Evolutionary conservation across 2,888 invertebrate genomes (phyloP).

Genomic region (Apeira syringaria): DNA sequence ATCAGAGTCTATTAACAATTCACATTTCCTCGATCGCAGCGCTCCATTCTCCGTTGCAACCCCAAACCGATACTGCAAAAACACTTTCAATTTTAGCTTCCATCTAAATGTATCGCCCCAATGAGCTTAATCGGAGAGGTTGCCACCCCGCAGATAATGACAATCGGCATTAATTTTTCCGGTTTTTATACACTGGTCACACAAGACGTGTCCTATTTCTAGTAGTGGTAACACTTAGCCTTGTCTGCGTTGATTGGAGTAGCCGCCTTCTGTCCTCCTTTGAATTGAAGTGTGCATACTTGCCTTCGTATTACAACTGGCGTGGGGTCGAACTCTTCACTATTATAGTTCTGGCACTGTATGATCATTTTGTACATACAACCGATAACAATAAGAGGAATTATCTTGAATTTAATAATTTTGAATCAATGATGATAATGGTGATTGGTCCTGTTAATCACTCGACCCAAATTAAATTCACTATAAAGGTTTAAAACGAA

Average conservation of each 20-base stretch:
- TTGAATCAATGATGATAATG: too few relatives aligned
- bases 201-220: conserved; percentile 7
- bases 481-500: too few relatives aligned
- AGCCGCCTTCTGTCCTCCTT: neutral
- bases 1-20: neutral
- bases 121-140: neutral
- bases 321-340: too few relatives aligned
- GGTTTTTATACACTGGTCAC: conserved; percentile 3
- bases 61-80: neutral
- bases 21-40: conserved; percentile 6
- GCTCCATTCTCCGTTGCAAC: neutral
- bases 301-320: too few relatives aligned
- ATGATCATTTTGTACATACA: too few relatives aligned
- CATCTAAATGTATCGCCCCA: neutral
- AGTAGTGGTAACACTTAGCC: conserved; percentile 6
- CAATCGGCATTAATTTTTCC: conserved; percentile 45
- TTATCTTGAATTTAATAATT: too few relatives aligned
- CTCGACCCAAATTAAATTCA: too few relatives aligned
- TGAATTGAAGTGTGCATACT: too few relatives aligned
- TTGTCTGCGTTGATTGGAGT: conserved; percentile 4
- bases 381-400: too few relatives aligned
- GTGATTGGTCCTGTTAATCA: too few relatives aligned
- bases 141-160: conserved; percentile 64
- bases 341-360: too few relatives aligned
- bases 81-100: neutral